These are phyloP conservation scores for Yponomeuta cagnagella DNA, from an alignment of 2,888 invertebrate genomes.

Conservation along the genomic window DNA sequence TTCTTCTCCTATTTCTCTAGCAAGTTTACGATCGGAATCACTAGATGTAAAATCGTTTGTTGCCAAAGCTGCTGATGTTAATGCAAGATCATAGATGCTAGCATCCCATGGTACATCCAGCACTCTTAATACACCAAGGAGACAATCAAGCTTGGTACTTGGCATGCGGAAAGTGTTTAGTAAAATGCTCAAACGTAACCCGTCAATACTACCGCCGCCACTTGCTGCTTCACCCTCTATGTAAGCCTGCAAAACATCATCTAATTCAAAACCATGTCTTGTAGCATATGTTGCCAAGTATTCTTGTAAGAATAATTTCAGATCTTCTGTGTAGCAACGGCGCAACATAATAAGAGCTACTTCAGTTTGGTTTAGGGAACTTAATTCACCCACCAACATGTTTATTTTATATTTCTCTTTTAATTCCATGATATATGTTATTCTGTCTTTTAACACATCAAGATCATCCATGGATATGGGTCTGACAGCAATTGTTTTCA, in stretches of 20 bases:
- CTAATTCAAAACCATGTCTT: slow-evolving; percentile 57
- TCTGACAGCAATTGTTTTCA: slow-evolving; percentile 52
- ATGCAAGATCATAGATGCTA: slow-evolving; percentile 47
- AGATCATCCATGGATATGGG: slow-evolving; percentile 65
- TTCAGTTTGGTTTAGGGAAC: slow-evolving; percentile 57
- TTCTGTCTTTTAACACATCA: slow-evolving; percentile 54
- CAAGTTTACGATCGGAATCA: slow-evolving; percentile 47
- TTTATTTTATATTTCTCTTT: slow-evolving; percentile 69
- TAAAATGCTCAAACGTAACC: slow-evolving; percentile 51
- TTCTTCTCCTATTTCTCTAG: slow-evolving; percentile 61
- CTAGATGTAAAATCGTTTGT: slow-evolving; percentile 55
- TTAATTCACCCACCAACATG: slow-evolving; percentile 58
- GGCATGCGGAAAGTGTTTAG: slow-evolving; percentile 51
- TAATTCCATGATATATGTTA: slow-evolving; percentile 55
- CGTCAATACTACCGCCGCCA: slow-evolving; percentile 60
- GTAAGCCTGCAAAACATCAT: slow-evolving; percentile 55
- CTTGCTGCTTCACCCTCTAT: slow-evolving; percentile 60
- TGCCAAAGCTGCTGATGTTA: slow-evolving; percentile 46
- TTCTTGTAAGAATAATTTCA: slow-evolving; percentile 52
- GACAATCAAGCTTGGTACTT: slow-evolving; percentile 53
- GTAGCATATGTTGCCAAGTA: slow-evolving; percentile 60
- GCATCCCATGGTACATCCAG: slow-evolving; percentile 64
- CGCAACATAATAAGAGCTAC: slow-evolving; percentile 64
- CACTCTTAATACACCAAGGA: slow-evolving; percentile 59
- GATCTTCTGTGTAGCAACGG: slow-evolving; percentile 68